phyloP scores from a whole-genome alignment of 2,888 invertebrate genomes.

The Philhelius pedissequus region DNA sequence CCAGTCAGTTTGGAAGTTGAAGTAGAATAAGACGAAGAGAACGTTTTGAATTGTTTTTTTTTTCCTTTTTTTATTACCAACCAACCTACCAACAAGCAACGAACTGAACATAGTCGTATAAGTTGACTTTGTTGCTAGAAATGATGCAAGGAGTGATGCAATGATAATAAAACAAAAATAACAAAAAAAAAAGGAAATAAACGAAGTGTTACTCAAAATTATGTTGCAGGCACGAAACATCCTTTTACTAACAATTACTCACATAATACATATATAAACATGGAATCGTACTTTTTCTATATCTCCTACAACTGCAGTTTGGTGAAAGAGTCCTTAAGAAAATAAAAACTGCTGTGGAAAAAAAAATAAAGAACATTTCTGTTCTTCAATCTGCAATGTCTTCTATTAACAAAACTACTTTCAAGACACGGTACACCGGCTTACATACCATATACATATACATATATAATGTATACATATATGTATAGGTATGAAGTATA shows the following conservation, averaged over 20 bases:
- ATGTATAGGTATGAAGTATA: neutral
- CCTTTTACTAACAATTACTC: neutral
- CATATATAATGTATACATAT: neutral
- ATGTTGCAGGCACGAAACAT: slow-evolving; percentile 63
- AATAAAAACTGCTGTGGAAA: neutral
- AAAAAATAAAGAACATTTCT: slow-evolving; percentile 3
- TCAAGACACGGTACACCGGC: slow-evolving; percentile 45
- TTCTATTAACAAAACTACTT: slow-evolving; percentile 66
- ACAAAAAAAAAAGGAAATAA: neutral
- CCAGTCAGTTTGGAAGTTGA: neutral
- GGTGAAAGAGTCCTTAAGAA: slow-evolving; percentile 47
- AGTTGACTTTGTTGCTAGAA: slow-evolving; percentile 50
- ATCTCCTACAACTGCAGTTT: neutral
- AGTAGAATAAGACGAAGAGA: too few relatives aligned
- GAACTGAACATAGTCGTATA: too few relatives aligned
- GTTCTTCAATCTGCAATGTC: slow-evolving; percentile 40
- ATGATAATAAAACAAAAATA: slow-evolving; percentile 47
- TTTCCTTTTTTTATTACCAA: slow-evolving; percentile 40
- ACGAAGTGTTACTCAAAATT: slow-evolving; percentile 54
- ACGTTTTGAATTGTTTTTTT: neutral
- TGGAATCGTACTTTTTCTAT: neutral
- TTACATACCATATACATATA: neutral
- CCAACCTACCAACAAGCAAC: too few relatives aligned
- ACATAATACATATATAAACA: neutral
- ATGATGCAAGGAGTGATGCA: slow-evolving; percentile 63